Base-by-base conservation (phyloP, 2,888 invertebrate genomes). In the Sarcophaga caerulescens region DNA sequence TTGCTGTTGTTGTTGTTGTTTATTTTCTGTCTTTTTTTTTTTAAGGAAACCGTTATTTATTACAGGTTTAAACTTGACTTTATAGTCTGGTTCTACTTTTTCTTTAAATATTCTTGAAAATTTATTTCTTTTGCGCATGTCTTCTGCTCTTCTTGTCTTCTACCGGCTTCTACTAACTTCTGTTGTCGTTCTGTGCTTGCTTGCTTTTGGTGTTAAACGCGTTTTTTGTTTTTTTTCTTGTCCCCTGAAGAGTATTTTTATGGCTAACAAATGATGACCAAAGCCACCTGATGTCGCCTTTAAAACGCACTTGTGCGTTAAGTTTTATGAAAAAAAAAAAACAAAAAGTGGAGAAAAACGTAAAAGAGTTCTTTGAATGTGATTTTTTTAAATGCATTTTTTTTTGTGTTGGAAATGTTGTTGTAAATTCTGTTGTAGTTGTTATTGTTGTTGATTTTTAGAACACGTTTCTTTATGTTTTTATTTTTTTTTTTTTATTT, bases 271-370 rank as follows among this genome's bases (percentile, higher is more conserved):
- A 81, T 68, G 21, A 77, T 68, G 59, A 70, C 60, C 68, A 71
- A 19, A 52, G 52, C 81, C 81, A 85, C 81, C 85, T 85, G 85
- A 85, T 85, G 78, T 85, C 81, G 81, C 81, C 78, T 81, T 23
- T 2, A 35, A 78, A 85, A 85, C 81, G 78, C 85, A 85, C 85
- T 85, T 85, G 81, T 85, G 81, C 81, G 81, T 81, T 78, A 8
- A n/a, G 10, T 60, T 19, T 60, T 17, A 2, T 47, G 47, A 2
- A 25, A 4, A 25, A 25, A 4, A 0, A 25, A 25, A 23, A 25
- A 35, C n/a, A 35, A 35, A 35, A 35, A 0, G 47, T 4, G 52
- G 52, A 52, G 17, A 52, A 19, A 60, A 60, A 60, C 60, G 60
- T 60, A 21, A 60, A 60, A 60, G 17, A 60, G 19, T 60, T 60